Conservation (phyloP, 1,140 invertebrate genomes). For the Drosophila kurseongensis region DNA sequence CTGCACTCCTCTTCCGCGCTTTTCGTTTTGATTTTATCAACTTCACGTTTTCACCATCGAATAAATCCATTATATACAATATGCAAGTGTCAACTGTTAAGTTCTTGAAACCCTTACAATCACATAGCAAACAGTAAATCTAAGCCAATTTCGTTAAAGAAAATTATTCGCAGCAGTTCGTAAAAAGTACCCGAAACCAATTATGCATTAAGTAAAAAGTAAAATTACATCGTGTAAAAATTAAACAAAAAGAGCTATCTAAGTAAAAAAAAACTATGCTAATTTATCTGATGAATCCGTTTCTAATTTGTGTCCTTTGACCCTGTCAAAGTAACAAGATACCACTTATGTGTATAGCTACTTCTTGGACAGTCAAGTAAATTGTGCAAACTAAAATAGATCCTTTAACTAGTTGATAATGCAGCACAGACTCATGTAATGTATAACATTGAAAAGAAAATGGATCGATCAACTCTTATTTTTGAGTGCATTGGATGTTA, state of each 20-base stretch:
- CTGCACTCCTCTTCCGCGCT: slow-evolving; percentile 63
- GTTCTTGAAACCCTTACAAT: slow-evolving; percentile 35
- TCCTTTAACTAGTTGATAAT: slow-evolving; percentile 36
- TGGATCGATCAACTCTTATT: background rate
- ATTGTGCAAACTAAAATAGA: slow-evolving; percentile 37
- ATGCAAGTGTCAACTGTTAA: slow-evolving; percentile 36
- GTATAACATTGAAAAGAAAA: slow-evolving; percentile 28
- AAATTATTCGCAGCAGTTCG: slow-evolving; percentile 15
- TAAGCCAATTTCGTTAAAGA: slow-evolving; percentile 40
- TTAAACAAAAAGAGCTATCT: slow-evolving; percentile 27
- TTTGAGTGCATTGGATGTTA: slow-evolving; percentile 6
- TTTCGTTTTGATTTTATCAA: slow-evolving; percentile 69
- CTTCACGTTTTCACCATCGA: slow-evolving; percentile 73
- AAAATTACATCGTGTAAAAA: slow-evolving; percentile 57
- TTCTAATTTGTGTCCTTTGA: background rate
- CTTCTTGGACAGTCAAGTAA: slow-evolving; percentile 12
- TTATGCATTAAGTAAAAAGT: slow-evolving; percentile 64
- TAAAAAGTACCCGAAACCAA: slow-evolving; percentile 12
- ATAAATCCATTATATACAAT: slow-evolving; percentile 72
- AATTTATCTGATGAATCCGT: slow-evolving; percentile 3
- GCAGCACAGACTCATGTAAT: slow-evolving; percentile 26
- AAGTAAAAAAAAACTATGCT: slow-evolving; percentile 3
- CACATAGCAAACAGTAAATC: slow-evolving; percentile 11
- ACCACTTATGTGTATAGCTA: slow-evolving; percentile 23
- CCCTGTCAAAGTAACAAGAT: background rate